Percentiles rank a stretch among this genome's conserved stretches.
phyloP scores from a whole-genome alignment of 2,113 vertebrate genomes.

The Tragulus kanchil region DNA sequence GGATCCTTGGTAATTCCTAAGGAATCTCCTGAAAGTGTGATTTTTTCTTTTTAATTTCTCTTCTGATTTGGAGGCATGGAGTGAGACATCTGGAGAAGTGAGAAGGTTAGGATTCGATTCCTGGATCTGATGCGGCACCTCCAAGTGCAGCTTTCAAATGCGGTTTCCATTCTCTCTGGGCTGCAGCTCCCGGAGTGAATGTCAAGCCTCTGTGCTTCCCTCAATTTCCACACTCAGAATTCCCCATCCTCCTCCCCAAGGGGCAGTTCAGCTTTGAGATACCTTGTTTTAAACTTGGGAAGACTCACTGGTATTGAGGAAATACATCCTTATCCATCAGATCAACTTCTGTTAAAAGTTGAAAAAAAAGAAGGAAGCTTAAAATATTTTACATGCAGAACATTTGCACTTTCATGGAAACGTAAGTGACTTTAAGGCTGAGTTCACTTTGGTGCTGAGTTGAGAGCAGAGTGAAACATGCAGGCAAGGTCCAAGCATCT shows the following conservation, averaged over 20 bases:
- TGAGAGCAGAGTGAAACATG: background rate
- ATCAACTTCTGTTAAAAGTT: background rate
- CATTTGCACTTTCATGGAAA: background rate
- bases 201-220: background rate
- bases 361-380: background rate
- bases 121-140: background rate
- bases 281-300: constrained; percentile 20
- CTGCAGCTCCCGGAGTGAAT: background rate
- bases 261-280: background rate
- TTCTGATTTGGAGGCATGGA: background rate
- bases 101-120: background rate
- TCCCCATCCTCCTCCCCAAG: background rate
- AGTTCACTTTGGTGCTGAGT: background rate
- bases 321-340: background rate
- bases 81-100: background rate
- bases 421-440: background rate
- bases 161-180: background rate
- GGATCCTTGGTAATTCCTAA: background rate
- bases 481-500: background rate
- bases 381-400: background rate
- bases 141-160: background rate
- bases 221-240: background rate
- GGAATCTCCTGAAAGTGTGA: background rate
- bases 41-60: background rate
- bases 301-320: background rate